Base-by-base conservation (phyloP, 2,113 vertebrate species). In the Chlamydotis undulata region DNA sequence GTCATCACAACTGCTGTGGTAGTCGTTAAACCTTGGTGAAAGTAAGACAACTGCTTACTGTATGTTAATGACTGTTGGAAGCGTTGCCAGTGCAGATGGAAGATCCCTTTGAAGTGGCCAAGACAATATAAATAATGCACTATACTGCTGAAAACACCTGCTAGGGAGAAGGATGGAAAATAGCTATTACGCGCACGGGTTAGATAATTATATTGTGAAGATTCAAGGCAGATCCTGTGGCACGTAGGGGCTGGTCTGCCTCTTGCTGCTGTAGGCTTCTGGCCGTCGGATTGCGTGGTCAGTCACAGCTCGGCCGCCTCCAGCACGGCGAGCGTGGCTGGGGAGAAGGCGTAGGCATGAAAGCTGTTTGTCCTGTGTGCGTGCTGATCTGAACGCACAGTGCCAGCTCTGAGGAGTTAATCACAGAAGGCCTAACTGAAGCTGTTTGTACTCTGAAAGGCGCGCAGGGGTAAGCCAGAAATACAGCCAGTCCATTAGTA, bases 41-140 rank as follows among this genome's bases (percentile, higher is more conserved):
- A 86, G 47, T 59, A 59, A 74, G 35, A 47, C 45, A 89, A 59
- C 37, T 77, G 77, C 65, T 94, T 84, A 57, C 26, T 87, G 29
- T 85, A 59, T 86, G 67, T n/a, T 77, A 85, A 70, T 35, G n/a
- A 88, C 23, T 2, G 3, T 67, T 77, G 59, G 9, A 91, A 89
- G 50, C 28, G 35, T 53, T 90, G 87, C 87, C 78, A 84, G 39
- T 74, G 91, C 93, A 90, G 79, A 96, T 75, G 83, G 87, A 89
- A 88, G 56, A 96, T 68, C n/a, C n/a, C 53, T 84, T 93, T 81
- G 60, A 87, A 86, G 83, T 82, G 57, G 70, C 82, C 84, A 90
- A 52, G 57, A 89, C 68, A 71, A 75, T 43, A 94, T 91, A 87
- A 95, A 94, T 92, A 87, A 92, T 94, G 55, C 41, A 93, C 89